Evolutionary conservation across 1,140 invertebrate species (phyloP).

Genomic region (Sweltsa coloradensis): DNA sequence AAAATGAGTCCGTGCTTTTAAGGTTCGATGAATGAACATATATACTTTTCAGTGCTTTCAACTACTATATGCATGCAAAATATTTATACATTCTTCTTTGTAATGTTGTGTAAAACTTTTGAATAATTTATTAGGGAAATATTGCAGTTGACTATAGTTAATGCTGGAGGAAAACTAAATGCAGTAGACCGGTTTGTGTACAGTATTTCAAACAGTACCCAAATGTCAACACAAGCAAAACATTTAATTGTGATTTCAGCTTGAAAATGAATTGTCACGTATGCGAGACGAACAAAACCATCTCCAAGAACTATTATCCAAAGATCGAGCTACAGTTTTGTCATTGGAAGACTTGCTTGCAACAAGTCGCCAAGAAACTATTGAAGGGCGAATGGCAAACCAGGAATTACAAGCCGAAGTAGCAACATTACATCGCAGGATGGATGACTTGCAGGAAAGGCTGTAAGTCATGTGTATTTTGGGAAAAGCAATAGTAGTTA

Average conservation of each 20-base stretch:
- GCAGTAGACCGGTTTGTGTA: background rate
- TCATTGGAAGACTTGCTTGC: slow-evolving; percentile 36
- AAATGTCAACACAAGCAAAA: background rate
- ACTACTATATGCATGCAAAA: too few relatives aligned
- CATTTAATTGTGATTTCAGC: slow-evolving; percentile 18
- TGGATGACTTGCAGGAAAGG: slow-evolving; percentile 33
- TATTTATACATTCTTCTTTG: too few relatives aligned
- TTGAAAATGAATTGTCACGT: slow-evolving; percentile 29
- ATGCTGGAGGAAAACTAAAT: background rate
- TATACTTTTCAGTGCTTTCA: too few relatives aligned
- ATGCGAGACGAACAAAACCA: slow-evolving; percentile 28
- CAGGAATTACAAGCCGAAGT: slow-evolving; percentile 38
- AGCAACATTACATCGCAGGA: slow-evolving; percentile 29
- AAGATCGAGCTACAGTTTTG: slow-evolving; percentile 32
- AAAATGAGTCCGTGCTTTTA: too few relatives aligned
- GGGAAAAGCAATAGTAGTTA: too few relatives aligned
- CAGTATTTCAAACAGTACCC: background rate
- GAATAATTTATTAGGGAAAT: too few relatives aligned
- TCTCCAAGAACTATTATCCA: slow-evolving; percentile 31
- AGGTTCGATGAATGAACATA: too few relatives aligned
- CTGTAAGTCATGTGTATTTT: slow-evolving; percentile 39
- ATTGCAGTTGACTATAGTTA: background rate
- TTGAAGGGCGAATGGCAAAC: slow-evolving; percentile 33
- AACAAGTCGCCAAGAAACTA: slow-evolving; percentile 35
- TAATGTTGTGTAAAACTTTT: too few relatives aligned